Evolutionary conservation across 2,888 invertebrate species (phyloP), one percentile per base, ranked within the genome.

Genomic region (Tyria jacobaeae): DNA sequence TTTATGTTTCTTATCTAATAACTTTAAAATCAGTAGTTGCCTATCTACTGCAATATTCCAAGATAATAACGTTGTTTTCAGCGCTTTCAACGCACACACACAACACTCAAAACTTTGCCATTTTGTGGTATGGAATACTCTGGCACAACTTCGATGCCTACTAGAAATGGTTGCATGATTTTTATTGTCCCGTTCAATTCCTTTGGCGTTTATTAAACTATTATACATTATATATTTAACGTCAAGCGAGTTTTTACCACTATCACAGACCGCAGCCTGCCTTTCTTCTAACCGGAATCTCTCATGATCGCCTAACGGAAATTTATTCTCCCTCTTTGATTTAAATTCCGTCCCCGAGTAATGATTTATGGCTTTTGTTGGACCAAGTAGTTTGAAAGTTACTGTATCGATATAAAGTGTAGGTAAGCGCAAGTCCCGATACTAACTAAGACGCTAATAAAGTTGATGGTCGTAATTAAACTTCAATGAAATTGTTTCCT

Each of bases 251-350:
- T 73, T 73, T 74, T 80, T 71, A 58, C 62, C 21, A 53, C 68
- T 62, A 70, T 55, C 68, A 57, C 55, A 64, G 61, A 34, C 57
- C 51, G 68, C 57, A 64, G 37, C 70, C 64, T 70, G 71, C 68
- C 68, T 66, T 64, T 69, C 72, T 75, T 76, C 65, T 66, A 68
- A 52, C 60, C 70, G 74, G 75, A 79, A 81, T 70, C 75, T 73
- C 76, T 76, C 74, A 67, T 75, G 80, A 79, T 76, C 76, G 69
- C 68, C 68, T 84, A 84, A 86, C 85, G 78, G 70, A 80, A 84
- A 85, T 84, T 82, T 85, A 85, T 84, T 82, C 78, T 71, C 76
- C 67, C 71, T 75, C 76, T 81, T 79, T 82, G 82, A 82, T 82
- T 83, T 79, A 78, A 83, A 81, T 79, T 78, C 78, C 59, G 79